Evolutionary conservation across 2,797 vertebrate genomes (phyloP).

Genomic region (Antennarius maculatus): DNA sequence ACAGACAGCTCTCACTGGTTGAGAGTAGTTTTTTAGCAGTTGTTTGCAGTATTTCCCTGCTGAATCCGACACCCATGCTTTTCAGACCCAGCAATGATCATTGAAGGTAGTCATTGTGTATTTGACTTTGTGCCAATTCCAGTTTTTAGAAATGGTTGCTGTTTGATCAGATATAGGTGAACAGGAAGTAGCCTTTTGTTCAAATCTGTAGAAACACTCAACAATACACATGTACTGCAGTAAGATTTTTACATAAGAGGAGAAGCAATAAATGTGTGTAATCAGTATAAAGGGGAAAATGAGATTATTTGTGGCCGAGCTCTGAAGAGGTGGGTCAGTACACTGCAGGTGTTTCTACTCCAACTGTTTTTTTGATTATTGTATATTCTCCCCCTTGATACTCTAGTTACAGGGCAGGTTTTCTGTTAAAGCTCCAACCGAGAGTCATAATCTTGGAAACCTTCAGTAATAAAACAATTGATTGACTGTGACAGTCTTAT

Average conservation of each 20-base stretch:
- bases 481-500: constrained; percentile 60
- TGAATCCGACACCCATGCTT: no score
- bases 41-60: no score
- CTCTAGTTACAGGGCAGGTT: constrained; percentile 57
- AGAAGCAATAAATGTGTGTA: neutral
- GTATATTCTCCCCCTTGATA: constrained; percentile 30
- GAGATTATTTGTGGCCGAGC: neutral
- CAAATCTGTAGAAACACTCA: neutral
- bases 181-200: neutral
- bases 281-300: constrained; percentile 3
- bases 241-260: neutral
- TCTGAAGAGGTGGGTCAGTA: constrained; percentile 4
- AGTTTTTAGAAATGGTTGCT: neutral
- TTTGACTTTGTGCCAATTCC: neutral
- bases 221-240: neutral
- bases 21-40: neutral
- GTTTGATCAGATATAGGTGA: neutral
- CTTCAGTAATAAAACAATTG: constrained; percentile 58
- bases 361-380: neutral
- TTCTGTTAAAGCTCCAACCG: constrained; percentile 32
- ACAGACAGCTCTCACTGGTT: no score
- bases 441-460: constrained; percentile 57
- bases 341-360: constrained; percentile 1
- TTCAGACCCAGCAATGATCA: neutral
- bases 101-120: neutral